These are phyloP conservation scores for Zaprionus obscuricornis DNA, from an alignment of 2,888 invertebrate genomes.

Conservation along the genomic window DNA sequence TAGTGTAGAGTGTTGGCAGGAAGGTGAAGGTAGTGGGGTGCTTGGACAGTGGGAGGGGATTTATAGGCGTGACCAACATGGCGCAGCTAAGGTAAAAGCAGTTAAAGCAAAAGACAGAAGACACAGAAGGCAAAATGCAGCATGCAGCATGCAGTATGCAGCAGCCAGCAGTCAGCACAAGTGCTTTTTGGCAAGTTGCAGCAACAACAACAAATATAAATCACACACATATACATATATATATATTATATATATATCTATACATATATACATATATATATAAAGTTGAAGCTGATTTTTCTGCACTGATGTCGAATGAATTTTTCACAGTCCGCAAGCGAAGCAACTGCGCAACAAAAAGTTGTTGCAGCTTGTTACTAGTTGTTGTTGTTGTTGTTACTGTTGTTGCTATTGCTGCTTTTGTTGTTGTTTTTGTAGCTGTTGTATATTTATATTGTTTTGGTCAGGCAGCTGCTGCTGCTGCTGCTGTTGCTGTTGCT, in stretches of 20 bases:
- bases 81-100: constrained; percentile 47
- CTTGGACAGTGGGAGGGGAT: constrained; percentile 24
- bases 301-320: constrained; percentile 70
- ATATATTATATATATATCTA: constrained; percentile 11
- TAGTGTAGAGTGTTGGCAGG: background rate
- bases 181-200: constrained; percentile 56
- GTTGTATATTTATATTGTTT: constrained; percentile 47
- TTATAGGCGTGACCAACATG: constrained; percentile 71
- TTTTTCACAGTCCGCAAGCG: constrained; percentile 69
- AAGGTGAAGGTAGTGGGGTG: background rate
- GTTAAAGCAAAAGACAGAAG: no score
- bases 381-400: constrained; percentile 31
- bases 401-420: constrained; percentile 19
- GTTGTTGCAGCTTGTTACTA: no score
- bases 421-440: constrained; percentile 22
- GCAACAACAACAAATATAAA: constrained; percentile 2
- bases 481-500: constrained; percentile 28
- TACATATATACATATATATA: constrained; percentile 27
- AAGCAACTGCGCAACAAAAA: constrained; percentile 45
- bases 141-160: background rate
- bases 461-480: constrained; percentile 64
- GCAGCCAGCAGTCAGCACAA: constrained; percentile 39
- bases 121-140: background rate
- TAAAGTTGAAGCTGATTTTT: constrained; percentile 64
- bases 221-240: constrained; percentile 23